Conservation (phyloP, 2,113 vertebrate species). For the Cygnus buccinator region DNA sequence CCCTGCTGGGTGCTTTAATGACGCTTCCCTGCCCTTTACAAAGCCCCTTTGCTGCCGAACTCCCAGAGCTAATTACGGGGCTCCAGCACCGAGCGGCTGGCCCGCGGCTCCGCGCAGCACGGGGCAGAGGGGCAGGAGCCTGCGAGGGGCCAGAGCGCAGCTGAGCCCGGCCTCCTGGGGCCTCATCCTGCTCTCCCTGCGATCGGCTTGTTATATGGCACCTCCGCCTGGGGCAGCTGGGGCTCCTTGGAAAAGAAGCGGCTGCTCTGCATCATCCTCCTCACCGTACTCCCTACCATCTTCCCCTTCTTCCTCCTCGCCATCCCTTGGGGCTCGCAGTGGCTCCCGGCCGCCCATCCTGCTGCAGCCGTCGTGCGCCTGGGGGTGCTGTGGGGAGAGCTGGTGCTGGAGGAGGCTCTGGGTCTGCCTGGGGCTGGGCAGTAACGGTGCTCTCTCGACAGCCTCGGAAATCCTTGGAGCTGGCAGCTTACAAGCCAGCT, state of each 20-base stretch:
- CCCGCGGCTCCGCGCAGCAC: neutral
- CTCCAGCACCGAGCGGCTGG: accelerated
- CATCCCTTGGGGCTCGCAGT: neutral
- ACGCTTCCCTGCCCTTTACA: neutral
- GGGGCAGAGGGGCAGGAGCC: neutral
- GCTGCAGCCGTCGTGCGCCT: neutral
- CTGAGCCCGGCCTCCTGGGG: neutral
- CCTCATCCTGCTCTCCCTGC: neutral
- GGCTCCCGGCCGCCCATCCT: neutral
- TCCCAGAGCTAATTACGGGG: neutral
- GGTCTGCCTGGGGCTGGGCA: neutral
- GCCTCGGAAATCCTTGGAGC: neutral
- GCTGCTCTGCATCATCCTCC: neutral
- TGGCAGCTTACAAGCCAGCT: neutral
- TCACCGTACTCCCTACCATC: neutral
- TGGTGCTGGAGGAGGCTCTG: too few relatives aligned
- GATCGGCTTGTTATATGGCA: neutral
- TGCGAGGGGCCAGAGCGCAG: neutral
- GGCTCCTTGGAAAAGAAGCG: neutral
- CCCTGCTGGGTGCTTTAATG: neutral
- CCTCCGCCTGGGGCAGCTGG: neutral
- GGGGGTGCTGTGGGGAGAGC: too few relatives aligned
- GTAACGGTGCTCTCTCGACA: neutral
- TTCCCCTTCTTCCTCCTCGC: neutral
- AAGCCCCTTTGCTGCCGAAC: neutral